Percentiles rank a stretch among this genome's conserved stretches.
Conservation (phyloP, 2,888 invertebrate genomes). For the Liopterus haemorrhoidalis region DNA sequence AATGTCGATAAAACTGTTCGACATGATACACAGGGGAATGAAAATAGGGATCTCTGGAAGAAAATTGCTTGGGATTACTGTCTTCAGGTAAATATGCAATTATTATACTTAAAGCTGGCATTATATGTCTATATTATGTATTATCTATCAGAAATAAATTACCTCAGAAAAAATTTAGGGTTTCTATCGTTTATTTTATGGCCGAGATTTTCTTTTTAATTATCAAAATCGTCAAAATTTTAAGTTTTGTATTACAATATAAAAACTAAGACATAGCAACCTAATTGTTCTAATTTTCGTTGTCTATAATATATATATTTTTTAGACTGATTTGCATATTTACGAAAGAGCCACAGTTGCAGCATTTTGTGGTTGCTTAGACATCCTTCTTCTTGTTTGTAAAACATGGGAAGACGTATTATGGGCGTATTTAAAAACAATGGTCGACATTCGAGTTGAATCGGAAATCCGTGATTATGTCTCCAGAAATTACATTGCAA, state of each 20-base stretch:
- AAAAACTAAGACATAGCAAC: neutral
- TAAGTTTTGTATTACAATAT: no score
- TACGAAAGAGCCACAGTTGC: constrained; percentile 66
- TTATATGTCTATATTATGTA: neutral
- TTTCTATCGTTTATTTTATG: no score
- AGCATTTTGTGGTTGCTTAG: constrained; percentile 76
- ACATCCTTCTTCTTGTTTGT: constrained; percentile 68
- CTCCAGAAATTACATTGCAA: constrained; percentile 49
- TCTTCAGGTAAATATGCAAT: constrained; percentile 37
- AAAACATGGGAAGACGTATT: constrained; percentile 84
- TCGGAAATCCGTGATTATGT: constrained; percentile 62
- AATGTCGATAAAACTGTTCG: constrained; percentile 51
- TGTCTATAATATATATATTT: constrained; percentile 21
- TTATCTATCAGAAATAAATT: neutral
- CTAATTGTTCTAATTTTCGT: constrained; percentile 1
- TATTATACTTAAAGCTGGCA: neutral
- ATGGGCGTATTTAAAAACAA: constrained; percentile 79
- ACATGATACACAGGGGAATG: constrained; percentile 79
- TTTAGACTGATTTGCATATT: constrained; percentile 51
- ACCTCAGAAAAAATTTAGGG: neutral
- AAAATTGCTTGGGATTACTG: constrained; percentile 58
- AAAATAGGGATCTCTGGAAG: constrained; percentile 73
- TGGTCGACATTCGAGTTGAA: constrained; percentile 82
- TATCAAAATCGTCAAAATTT: no score
- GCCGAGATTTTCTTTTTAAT: neutral